phyloP scores from a whole-genome alignment of 2,888 invertebrate species.

The Campaea margaritaria region DNA sequence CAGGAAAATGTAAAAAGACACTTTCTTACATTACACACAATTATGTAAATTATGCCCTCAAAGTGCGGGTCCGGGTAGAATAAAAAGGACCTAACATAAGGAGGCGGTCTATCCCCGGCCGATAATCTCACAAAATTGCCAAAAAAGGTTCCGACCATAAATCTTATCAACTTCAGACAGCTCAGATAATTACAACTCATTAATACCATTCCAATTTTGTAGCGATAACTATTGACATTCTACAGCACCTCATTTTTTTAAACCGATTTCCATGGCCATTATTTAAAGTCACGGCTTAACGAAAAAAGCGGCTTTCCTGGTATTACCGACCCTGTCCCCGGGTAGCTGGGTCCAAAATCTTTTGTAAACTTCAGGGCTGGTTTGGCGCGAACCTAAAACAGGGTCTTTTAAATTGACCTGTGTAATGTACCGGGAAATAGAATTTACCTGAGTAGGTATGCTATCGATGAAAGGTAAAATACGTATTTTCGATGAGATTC shows the following conservation, averaged over 20 bases:
- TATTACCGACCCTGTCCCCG: conserved; percentile 14
- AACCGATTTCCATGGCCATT: conserved; percentile 32
- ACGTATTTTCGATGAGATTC: conserved; percentile 31
- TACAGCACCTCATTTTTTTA: conserved; percentile 22
- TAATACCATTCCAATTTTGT: conserved; percentile 16
- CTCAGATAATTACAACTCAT: conserved; percentile 18
- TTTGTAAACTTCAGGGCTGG: not conserved
- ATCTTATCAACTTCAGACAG: conserved; percentile 6
- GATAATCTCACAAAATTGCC: not conserved
- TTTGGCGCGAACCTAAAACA: conserved; percentile 40
- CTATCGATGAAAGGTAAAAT: conserved; percentile 54
- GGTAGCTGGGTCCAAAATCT: conserved; percentile 6
- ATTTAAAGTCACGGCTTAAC: conserved; percentile 29
- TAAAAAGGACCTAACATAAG: not conserved
- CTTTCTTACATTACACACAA: not conserved
- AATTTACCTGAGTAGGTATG: conserved; percentile 63
- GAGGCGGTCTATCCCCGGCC: not conserved
- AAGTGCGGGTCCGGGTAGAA: not conserved
- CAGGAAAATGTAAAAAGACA: not conserved
- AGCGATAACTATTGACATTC: conserved; percentile 21
- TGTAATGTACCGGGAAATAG: conserved; percentile 78
- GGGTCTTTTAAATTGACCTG: conserved; percentile 60
- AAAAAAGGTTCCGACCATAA: not conserved
- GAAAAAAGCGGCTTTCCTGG: not conserved
- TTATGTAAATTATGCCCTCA: not conserved